These are phyloP conservation scores for Glaucidium brasilianum DNA, from an alignment of 2,113 vertebrate species.

Conservation along the genomic window DNA sequence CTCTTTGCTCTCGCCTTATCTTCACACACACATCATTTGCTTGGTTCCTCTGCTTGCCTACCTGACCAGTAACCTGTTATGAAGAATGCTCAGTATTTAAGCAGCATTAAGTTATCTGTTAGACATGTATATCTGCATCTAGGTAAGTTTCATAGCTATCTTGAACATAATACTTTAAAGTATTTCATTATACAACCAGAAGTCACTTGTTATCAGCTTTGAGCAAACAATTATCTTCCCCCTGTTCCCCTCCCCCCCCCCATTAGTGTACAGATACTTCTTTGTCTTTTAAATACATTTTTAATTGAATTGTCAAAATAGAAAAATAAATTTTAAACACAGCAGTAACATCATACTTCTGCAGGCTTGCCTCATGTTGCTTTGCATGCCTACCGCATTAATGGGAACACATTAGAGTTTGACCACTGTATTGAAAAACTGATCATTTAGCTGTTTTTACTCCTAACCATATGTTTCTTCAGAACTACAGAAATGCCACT, in stretches of 20 bases:
- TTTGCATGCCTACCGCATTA: background rate
- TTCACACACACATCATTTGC: background rate
- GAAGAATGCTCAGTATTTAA: background rate
- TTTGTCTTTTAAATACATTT: background rate
- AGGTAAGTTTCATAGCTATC: background rate
- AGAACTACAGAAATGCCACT: background rate
- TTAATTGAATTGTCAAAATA: background rate
- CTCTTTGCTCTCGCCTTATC: background rate
- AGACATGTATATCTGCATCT: background rate
- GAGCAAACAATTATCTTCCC: background rate
- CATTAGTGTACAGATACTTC: background rate
- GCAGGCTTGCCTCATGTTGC: background rate
- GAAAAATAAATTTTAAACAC: background rate
- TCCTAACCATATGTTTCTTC: background rate
- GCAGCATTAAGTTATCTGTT: background rate
- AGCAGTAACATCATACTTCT: background rate
- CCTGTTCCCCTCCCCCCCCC: fast-evolving
- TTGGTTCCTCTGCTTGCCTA: background rate
- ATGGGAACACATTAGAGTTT: background rate
- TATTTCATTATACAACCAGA: background rate
- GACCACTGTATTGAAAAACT: background rate
- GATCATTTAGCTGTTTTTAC: background rate
- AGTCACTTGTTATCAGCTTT: background rate
- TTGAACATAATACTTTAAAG: background rate
- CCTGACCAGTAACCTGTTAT: background rate